Conservation (phyloP, 2,113 vertebrate species). For the Thalassoma bifasciatum region DNA sequence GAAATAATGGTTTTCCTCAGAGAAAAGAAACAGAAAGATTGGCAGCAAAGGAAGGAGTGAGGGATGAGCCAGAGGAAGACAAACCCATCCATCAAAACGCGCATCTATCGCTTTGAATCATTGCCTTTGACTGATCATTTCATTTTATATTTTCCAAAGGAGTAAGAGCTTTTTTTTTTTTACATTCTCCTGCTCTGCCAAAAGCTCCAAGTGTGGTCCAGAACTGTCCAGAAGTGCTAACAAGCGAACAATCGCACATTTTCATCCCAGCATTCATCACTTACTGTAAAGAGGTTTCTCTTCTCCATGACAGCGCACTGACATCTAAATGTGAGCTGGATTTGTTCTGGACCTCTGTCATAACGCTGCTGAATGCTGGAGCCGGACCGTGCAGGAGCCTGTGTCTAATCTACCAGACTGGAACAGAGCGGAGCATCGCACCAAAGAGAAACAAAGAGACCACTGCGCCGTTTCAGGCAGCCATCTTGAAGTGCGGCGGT, state of each 20-base stretch:
- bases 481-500: conserved; percentile 68
- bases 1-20: conserved; percentile 69
- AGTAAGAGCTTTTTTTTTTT: too few species aligned
- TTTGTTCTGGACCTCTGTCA: conserved; percentile 73
- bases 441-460: conserved; percentile 71
- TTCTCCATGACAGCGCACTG: conserved; percentile 65
- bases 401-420: conserved; percentile 76
- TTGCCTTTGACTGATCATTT: too few species aligned
- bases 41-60: conserved; percentile 13
- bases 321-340: conserved; percentile 69
- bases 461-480: conserved; percentile 47
- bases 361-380: conserved; percentile 51
- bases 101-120: too few species aligned
- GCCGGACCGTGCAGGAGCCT: conserved; percentile 49
- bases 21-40: conserved; percentile 50
- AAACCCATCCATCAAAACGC: too few species aligned
- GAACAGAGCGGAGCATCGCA: conserved; percentile 59
- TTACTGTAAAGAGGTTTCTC: conserved; percentile 71
- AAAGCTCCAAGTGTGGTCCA: conserved; percentile 44
- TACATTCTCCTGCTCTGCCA: not conserved
- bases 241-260: conserved; percentile 45
- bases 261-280: conserved; percentile 63
- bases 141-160: too few species aligned
- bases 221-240: conserved; percentile 60
- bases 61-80: too few species aligned